phyloP scores from a whole-genome alignment of 2,797 vertebrate genomes.

The Ataeniobius toweri region DNA sequence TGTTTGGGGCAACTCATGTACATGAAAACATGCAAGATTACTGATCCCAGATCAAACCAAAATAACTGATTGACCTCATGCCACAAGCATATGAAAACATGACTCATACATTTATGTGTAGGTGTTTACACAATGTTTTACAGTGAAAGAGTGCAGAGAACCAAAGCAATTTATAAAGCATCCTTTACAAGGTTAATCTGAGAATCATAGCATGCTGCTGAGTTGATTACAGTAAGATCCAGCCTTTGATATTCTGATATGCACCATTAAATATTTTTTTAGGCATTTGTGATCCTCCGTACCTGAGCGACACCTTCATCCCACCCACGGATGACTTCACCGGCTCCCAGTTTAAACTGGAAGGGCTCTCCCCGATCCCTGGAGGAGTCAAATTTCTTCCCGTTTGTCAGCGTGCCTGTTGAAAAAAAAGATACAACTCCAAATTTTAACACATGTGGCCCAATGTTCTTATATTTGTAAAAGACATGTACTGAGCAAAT shows the following conservation, averaged over 20 bases:
- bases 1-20: neutral
- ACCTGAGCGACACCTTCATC: slow-evolving; percentile 91
- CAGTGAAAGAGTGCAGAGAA: neutral
- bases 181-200: too few relatives aligned
- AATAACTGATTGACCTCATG: too few relatives aligned
- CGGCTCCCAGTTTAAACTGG: slow-evolving; percentile 83
- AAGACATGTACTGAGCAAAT: too few relatives aligned
- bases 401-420: slow-evolving; percentile 87
- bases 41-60: too few relatives aligned
- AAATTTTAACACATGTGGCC: neutral
- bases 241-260: neutral
- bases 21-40: neutral
- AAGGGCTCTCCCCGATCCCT: slow-evolving; percentile 87
- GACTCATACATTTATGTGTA: neutral
- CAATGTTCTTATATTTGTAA: neutral
- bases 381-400: slow-evolving; percentile 90
- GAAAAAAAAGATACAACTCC: neutral
- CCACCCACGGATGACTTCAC: slow-evolving; percentile 91
- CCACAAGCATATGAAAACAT: too few relatives aligned
- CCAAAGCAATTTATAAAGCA: too few relatives aligned
- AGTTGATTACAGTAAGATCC: neutral
- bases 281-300: slow-evolving; percentile 8
- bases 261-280: neutral
- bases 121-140: neutral
- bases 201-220: neutral